Evolutionary conservation across 2,113 vertebrate genomes (phyloP).

Genomic region (Syngnathus typhle): DNA sequence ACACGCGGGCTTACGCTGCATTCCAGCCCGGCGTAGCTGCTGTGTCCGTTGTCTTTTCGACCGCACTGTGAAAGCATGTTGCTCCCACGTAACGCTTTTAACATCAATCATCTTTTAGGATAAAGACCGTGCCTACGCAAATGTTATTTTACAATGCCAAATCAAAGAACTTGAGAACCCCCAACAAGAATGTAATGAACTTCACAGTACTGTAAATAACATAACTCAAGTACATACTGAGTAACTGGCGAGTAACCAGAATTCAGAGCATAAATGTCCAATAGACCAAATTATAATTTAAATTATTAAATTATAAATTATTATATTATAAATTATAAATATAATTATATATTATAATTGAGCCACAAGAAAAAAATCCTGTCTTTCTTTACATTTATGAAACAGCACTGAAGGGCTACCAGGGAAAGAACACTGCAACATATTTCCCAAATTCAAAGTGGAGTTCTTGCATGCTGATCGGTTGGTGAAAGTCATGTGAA

Average conservation of each 20-base stretch:
- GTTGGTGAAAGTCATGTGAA: not conserved
- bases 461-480: not conserved
- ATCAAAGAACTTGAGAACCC: not conserved
- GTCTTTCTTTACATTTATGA: no score
- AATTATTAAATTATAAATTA: no score
- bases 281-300: no score
- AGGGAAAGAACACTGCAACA: no score
- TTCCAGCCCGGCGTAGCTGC: not conserved
- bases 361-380: no score
- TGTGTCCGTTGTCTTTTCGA: not conserved
- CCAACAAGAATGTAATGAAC: not conserved
- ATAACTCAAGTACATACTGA: not conserved
- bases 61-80: not conserved
- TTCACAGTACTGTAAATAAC: not conserved
- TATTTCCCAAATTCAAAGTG: no score
- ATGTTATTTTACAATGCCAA: not conserved
- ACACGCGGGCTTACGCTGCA: not conserved
- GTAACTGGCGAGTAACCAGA: not conserved
- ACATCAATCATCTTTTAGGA: not conserved
- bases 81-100: not conserved
- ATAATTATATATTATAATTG: no score
- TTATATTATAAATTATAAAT: no score
- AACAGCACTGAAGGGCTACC: no score
- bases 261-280: not conserved
- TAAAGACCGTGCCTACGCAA: not conserved